Percentiles rank a stretch among this genome's conserved stretches.
These are phyloP conservation scores for Synergus japonicus DNA, from an alignment of 2,888 invertebrate species.

Conservation along the genomic window DNA sequence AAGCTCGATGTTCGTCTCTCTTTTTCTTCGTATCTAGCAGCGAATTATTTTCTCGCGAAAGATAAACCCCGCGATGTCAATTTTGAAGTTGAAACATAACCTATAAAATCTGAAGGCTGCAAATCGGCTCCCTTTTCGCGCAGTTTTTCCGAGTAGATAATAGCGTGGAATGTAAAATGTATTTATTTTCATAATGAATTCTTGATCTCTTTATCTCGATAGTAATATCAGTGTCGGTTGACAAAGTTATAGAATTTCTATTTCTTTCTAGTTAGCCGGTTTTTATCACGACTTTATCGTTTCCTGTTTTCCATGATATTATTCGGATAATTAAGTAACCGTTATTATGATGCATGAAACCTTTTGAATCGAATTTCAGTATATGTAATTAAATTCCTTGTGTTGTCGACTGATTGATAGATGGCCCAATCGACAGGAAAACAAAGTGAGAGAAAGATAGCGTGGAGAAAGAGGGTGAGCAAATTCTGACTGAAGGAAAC, in stretches of 20 bases:
- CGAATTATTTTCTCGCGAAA: not conserved
- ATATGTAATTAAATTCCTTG: conserved; percentile 27
- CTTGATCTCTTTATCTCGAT: not conserved
- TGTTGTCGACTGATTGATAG: conserved; percentile 39
- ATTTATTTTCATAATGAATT: not conserved
- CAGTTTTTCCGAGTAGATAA: conserved; percentile 23
- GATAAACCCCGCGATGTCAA: not conserved
- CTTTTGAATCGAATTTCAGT: conserved; percentile 14
- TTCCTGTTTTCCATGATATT: not conserved
- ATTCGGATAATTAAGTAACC: not conserved
- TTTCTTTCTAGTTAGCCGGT: not conserved
- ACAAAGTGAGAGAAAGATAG: conserved; percentile 39
- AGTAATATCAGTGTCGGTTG: not conserved
- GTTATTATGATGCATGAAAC: not conserved
- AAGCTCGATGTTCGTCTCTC: not conserved
- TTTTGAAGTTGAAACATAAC: conserved; percentile 14
- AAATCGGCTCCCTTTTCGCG: conserved; percentile 25
- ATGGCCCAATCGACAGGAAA: conserved; percentile 39
- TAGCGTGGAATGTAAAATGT: not conserved
- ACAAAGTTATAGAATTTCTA: not conserved
- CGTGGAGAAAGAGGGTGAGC: conserved; percentile 40
- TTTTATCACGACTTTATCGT: not conserved
- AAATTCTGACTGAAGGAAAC: conserved; percentile 37
- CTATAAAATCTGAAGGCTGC: conserved; percentile 13
- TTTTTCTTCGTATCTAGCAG: not conserved